phyloP scores from a whole-genome alignment of 2,888 invertebrate genomes.

The Protonemura montana region DNA sequence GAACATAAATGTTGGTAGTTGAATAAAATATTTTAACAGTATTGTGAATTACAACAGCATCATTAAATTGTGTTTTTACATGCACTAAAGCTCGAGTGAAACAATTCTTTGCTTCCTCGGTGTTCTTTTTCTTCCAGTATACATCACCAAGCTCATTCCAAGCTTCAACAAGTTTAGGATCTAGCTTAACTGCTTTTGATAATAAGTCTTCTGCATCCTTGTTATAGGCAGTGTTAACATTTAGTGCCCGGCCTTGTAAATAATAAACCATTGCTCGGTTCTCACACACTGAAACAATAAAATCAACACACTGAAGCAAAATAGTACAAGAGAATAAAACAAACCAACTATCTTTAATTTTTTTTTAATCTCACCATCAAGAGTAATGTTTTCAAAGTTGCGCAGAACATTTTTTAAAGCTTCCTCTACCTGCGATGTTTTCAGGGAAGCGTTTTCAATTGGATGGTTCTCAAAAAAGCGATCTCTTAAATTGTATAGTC shows the following conservation, averaged over 20 bases:
- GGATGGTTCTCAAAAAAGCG: constrained; percentile 80
- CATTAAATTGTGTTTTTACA: constrained; percentile 58
- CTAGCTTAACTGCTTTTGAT: constrained; percentile 84
- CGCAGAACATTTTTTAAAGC: constrained; percentile 68
- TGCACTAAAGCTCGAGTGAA: constrained; percentile 79
- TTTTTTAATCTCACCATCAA: constrained; percentile 55
- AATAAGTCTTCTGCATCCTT: constrained; percentile 76
- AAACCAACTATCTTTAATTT: not conserved
- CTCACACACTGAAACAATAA: constrained; percentile 47
- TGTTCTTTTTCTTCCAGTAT: constrained; percentile 86
- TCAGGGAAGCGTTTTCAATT: constrained; percentile 72
- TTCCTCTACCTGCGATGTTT: constrained; percentile 69
- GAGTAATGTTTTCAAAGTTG: constrained; percentile 72
- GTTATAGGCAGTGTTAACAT: constrained; percentile 73
- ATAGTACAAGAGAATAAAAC: not conserved
- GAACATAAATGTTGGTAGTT: not conserved
- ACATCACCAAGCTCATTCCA: constrained; percentile 92
- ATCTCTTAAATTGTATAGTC: constrained; percentile 75
- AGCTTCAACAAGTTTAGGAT: constrained; percentile 79
- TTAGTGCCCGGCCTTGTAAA: constrained; percentile 77
- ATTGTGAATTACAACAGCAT: not conserved
- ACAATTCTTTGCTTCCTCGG: constrained; percentile 81
- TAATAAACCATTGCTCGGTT: constrained; percentile 70
- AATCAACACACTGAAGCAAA: constrained; percentile 21
- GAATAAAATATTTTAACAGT: not conserved